These are phyloP conservation scores for Platyscapa corneri DNA, from an alignment of 1,140 invertebrate genomes.

Conservation along the genomic window DNA sequence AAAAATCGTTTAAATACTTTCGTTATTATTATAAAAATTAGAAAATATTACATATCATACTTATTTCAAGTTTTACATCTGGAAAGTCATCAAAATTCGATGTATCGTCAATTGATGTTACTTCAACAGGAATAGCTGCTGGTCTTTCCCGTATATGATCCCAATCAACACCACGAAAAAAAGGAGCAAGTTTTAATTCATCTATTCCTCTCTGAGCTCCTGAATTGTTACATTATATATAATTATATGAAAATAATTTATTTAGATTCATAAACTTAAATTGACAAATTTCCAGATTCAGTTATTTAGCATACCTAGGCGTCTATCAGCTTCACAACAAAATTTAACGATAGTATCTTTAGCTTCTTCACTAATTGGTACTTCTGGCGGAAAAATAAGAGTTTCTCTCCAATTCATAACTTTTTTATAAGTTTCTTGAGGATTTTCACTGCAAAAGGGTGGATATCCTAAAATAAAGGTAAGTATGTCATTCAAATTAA, in stretches of 20 bases:
- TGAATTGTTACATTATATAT: constrained; percentile 48
- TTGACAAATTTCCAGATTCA: too few relatives aligned
- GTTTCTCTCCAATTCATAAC: constrained; percentile 99
- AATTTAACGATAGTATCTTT: constrained; percentile 91
- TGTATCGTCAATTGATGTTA: constrained; percentile 96
- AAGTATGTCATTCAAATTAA: not conserved
- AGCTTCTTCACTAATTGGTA: constrained; percentile 97
- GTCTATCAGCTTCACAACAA: constrained; percentile 95
- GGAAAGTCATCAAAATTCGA: constrained; percentile 99
- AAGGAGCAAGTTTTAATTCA: constrained; percentile 89
- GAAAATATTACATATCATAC: constrained; percentile 20
- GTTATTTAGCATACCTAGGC: constrained; percentile 74
- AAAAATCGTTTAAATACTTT: too few relatives aligned
- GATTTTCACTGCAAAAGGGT: constrained; percentile 99
- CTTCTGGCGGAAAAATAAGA: constrained; percentile 97
- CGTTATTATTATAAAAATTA: too few relatives aligned
- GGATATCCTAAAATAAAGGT: constrained; percentile 86
- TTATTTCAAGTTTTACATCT: constrained; percentile 97
- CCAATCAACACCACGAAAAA: constrained; percentile 96
- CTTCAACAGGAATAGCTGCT: constrained; percentile 96
- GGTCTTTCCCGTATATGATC: constrained; percentile 97
- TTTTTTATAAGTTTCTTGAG: constrained; percentile 99
- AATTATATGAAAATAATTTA: not conserved
- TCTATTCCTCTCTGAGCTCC: constrained; percentile 92
- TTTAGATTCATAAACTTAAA: too few relatives aligned